These are phyloP conservation scores for Onychomys arenicola DNA, from an alignment of 2,797 vertebrate species.

Conservation along the genomic window DNA sequence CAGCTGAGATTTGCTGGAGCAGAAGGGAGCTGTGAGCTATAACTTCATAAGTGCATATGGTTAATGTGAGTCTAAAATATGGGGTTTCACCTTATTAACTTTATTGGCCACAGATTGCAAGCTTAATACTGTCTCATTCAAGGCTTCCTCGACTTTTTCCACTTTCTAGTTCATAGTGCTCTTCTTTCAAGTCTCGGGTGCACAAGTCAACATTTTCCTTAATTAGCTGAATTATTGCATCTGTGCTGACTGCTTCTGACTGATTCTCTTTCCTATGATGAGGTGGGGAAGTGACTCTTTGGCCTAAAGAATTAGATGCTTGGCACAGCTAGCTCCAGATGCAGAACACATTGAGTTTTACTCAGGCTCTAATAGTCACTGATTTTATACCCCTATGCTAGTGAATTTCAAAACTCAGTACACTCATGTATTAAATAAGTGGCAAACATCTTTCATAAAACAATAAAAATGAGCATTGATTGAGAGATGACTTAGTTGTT, in stretches of 20 bases:
- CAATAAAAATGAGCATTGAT: neutral
- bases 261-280: neutral
- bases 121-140: slow-evolving; percentile 1
- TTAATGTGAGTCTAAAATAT: slow-evolving; percentile 68
- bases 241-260: neutral
- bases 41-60: slow-evolving; percentile 22
- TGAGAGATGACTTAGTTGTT: neutral
- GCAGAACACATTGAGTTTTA: neutral
- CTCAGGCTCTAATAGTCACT: neutral
- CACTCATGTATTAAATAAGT: neutral
- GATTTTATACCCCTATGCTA: neutral
- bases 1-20: neutral
- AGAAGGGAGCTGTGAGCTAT: neutral
- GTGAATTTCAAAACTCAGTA: neutral
- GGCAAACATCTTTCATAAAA: neutral
- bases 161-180: slow-evolving; percentile 48
- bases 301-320: neutral
- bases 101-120: slow-evolving; percentile 53
- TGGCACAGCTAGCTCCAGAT: neutral
- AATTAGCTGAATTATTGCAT: slow-evolving; percentile 50
- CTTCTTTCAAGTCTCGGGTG: slow-evolving; percentile 30
- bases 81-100: slow-evolving; percentile 63
- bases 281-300: neutral
- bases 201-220: slow-evolving; percentile 40
- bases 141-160: neutral